These are phyloP conservation scores for Porites australiensis DNA, from an alignment of 64 coral and sea anemone genomes.

Conservation along the genomic window DNA sequence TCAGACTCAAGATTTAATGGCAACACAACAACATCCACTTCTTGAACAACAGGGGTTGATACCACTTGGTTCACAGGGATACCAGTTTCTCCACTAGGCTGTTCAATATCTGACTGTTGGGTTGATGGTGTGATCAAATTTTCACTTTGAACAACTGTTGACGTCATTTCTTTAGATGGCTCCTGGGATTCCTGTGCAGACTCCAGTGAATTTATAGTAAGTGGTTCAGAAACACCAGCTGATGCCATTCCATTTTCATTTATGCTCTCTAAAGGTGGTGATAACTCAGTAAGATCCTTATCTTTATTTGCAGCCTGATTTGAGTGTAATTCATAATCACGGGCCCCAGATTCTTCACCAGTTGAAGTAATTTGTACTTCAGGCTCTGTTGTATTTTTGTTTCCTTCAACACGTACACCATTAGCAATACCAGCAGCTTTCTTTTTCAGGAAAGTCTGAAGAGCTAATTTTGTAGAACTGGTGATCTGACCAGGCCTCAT, in stretches of 20 bases:
- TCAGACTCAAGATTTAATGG: neutral
- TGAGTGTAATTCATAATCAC: neutral
- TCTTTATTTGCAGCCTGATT: neutral
- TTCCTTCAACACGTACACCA: neutral
- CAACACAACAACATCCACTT: slow-evolving; percentile 27
- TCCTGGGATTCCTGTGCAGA: neutral
- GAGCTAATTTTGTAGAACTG: slow-evolving; percentile 11
- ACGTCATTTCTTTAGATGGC: neutral
- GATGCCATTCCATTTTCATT: no score
- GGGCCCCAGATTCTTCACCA: neutral
- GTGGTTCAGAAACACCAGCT: neutral
- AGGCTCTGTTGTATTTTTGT: neutral
- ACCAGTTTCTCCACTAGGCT: neutral
- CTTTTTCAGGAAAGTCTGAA: slow-evolving; percentile 30
- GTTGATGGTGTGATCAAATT: no score
- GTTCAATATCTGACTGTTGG: neutral
- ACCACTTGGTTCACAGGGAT: neutral
- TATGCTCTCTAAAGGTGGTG: neutral
- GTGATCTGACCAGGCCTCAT: neutral
- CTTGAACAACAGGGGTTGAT: neutral
- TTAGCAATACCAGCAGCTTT: neutral
- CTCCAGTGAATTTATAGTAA: neutral
- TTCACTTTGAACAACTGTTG: neutral
- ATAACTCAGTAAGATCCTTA: no score
- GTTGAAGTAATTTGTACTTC: neutral